Evolutionary conservation across 2,888 invertebrate genomes (phyloP).

Genomic region (Dolomedes plantarius): DNA sequence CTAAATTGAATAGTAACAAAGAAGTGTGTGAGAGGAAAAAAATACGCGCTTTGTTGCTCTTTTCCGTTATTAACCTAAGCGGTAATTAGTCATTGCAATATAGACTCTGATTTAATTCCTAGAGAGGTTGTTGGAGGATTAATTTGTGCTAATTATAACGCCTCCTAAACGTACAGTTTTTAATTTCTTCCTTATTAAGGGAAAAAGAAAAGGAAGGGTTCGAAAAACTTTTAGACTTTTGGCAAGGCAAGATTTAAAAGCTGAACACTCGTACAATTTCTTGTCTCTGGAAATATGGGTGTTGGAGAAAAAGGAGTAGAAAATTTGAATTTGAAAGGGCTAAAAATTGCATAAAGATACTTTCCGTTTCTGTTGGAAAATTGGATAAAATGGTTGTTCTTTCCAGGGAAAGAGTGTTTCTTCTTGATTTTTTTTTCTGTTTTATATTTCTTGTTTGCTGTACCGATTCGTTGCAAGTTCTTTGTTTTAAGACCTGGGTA

Average conservation of each 20-base stretch:
- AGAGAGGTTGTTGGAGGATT: conserved; percentile 27
- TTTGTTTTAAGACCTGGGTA: too few relatives aligned
- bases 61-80: conserved; percentile 22
- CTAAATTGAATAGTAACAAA: conserved; percentile 14
- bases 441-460: too few relatives aligned
- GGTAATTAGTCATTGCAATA: conserved; percentile 30
- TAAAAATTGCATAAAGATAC: too few relatives aligned
- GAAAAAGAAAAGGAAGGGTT: background rate
- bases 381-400: too few relatives aligned
- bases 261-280: background rate
- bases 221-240: background rate
- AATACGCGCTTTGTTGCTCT: background rate
- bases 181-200: background rate
- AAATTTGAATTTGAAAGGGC: too few relatives aligned
- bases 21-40: background rate
- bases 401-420: too few relatives aligned
- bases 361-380: too few relatives aligned
- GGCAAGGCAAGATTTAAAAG: background rate
- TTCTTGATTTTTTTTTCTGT: too few relatives aligned
- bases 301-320: too few relatives aligned
- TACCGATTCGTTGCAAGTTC: too few relatives aligned
- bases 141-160: conserved; percentile 31
- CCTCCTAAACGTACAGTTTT: conserved; percentile 13
- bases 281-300: background rate
- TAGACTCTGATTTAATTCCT: conserved; percentile 25